Evolutionary conservation across 2,888 invertebrate species (phyloP), one percentile per base, ranked within the genome.

Genomic region (Hydrotaea cyrtoneurina): DNA sequence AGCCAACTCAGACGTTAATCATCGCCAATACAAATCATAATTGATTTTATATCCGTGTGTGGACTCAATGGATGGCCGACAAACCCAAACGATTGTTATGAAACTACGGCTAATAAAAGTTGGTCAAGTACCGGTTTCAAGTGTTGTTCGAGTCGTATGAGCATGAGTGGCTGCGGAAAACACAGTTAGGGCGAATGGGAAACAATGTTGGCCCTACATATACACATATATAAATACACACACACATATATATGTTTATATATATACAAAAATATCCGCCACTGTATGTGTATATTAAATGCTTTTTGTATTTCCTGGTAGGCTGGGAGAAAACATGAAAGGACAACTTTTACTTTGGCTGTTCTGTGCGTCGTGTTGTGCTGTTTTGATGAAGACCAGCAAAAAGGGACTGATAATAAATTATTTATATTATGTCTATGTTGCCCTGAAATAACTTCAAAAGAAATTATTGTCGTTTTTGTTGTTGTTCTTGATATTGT

Each of bases 341-440:
- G 21, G 26, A 57, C 55, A 39, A 21, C 43, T 23, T 74, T 57
- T 39, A 31, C 17, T 73, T 13, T 71, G 50, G n/a, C 50, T 59
- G 55, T 50, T 72, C 19, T 36, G 50, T 62, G 10, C 31, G 31
- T n/a, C 46, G 36, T 76, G 43, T 21, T 46, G 17, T 80, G 17
- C 19, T 64, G 19, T 71, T 62, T 7, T 23, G 11, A 21, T 15
- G 31, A 39, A 23, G 39, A 66, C 39, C 59, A 46, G 46, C 11
- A 69, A 15, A 69, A 71, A 76, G 36, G 50, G 71, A 62, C 59
- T 21, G 43, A 62, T 71, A 80, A 80, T 76, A 76, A 76, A 80
- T 80, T 71, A 80, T 69, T 80, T 69, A 57, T 76, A 80, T 71
- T 69, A n/a, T n/a, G n/a, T 71, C 39, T 50, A 39, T 75, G 75